Base-by-base conservation (phyloP, 2,888 invertebrate genomes). In the Tuberolachnus salignus region DNA sequence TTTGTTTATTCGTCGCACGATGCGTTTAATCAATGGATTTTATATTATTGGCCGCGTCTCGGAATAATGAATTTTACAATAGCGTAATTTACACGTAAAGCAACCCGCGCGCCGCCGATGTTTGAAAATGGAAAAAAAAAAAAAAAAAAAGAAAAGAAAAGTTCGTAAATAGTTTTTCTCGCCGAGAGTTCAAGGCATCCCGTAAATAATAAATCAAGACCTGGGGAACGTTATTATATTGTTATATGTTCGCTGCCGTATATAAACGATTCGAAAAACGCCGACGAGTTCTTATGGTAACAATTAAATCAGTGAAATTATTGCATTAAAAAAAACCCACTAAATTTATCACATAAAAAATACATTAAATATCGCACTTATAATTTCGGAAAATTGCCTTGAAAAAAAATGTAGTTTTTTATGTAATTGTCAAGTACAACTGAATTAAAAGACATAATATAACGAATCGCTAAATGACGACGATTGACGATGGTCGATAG, bases 71-170 rank as follows among this genome's bases (percentile, higher is more conserved):
- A n/a, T 42, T 42, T 69, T 69, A 34, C 34, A 53, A 69, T 61
- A 26, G 51, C 9, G 26, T 69, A 53, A 34, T 69, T 51, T 69
- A 67, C 49, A 49, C n/a, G 66, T 13, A 34, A 69, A 51, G 67
- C 26, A 34, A 51, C 51, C 19, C 16, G 42, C 69, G 55, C 53
- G 14, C n/a, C 34, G 13, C 55, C 13, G 19, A 21, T 16, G 21
- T 70, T 55, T 70, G 34, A 34, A 34, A 34, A 34, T 6, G 6
- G 3, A 44, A 70, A 70, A 21, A 44, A 42, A n/a, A n/a, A n/a
- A n/a, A n/a, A n/a, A n/a, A n/a, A n/a, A n/a, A n/a, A n/a, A 53
- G n/a, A 44, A 44, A 70, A 69, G 53, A 70, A 71, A 64, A 57
- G 23, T 57, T 71, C 57, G 46, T 57, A 57, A 71, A 44, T 57